A percentile compares a stretch with the other conserved stretches of the same genome.
Evolutionary conservation across 2,113 vertebrate genomes (phyloP).

Genomic region (Dipodomys stephensi): DNA sequence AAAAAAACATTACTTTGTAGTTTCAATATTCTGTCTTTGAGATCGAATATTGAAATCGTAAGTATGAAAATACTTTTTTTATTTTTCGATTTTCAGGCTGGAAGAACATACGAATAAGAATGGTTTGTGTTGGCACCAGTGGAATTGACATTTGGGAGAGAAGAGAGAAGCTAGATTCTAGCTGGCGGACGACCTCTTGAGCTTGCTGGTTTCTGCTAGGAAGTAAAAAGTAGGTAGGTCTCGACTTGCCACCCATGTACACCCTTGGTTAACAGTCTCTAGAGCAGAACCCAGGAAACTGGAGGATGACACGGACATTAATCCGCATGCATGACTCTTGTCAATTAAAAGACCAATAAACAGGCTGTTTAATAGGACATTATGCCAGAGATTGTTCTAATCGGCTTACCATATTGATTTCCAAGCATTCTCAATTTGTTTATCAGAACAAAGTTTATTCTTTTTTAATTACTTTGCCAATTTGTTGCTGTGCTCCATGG

Average conservation of each 20-base stretch:
- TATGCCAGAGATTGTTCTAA: conserved; percentile 67
- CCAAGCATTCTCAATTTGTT: conserved; percentile 64
- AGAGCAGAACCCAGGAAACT: conserved; percentile 63
- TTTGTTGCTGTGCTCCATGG: conserved; percentile 71
- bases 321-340: conserved; percentile 33
- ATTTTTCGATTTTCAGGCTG: conserved; percentile 19
- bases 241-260: neutral
- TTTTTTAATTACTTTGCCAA: conserved; percentile 76
- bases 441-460: conserved; percentile 71
- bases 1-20: neutral
- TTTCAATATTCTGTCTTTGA: neutral
- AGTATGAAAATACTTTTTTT: conserved; percentile 17
- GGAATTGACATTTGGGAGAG: conserved; percentile 48
- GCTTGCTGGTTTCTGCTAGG: neutral
- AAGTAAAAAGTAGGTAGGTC: neutral
- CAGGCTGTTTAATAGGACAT: conserved; percentile 52
- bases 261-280: conserved; percentile 55
- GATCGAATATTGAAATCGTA: neutral
- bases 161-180: conserved; percentile 32
- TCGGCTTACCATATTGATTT: conserved; percentile 55
- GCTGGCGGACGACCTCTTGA: neutral
- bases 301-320: conserved; percentile 32
- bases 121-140: conserved; percentile 24
- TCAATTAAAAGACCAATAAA: conserved; percentile 58
- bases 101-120: conserved; percentile 34